Conservation (phyloP, 35 echinoderm and acorn worm genomes). For the Eucidaris tribuloides region DNA sequence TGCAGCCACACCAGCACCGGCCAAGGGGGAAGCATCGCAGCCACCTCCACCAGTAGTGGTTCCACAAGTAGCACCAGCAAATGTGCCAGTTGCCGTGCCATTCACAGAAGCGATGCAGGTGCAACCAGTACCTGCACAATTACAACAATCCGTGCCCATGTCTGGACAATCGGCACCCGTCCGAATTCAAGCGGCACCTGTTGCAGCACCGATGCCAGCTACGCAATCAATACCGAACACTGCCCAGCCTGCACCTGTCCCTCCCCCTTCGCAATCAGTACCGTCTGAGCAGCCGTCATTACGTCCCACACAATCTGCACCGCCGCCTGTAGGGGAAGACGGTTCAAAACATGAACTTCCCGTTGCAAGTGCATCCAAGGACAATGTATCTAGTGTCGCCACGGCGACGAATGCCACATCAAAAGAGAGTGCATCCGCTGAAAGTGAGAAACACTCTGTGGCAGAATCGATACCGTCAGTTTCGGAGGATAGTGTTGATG, state of each 20-base stretch:
- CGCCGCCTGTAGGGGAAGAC: neutral
- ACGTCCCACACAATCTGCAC: neutral
- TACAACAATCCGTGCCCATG: too few relatives aligned
- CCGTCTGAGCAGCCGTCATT: conserved; percentile 1
- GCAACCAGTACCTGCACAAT: too few relatives aligned
- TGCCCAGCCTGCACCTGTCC: neutral
- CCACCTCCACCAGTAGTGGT: conserved; percentile 16
- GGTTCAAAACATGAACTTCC: neutral
- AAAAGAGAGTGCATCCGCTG: neutral
- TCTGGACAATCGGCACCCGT: too few relatives aligned
- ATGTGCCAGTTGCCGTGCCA: neutral
- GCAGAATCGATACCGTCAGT: too few relatives aligned
- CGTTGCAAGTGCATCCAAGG: neutral
- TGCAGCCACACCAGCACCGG: neutral
- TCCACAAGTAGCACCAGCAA: conserved; percentile 14
- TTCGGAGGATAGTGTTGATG: too few relatives aligned
- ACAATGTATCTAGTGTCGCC: neutral
- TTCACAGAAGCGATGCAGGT: neutral
- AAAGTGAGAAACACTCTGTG: too few relatives aligned
- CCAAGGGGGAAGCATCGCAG: neutral
- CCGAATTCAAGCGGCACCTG: neutral
- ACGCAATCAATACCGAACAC: neutral
- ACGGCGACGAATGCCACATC: neutral
- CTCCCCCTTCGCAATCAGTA: conserved; percentile 1
- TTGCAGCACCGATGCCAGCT: neutral